Evolutionary conservation across 2,888 invertebrate genomes (phyloP).

Genomic region (Pyrochroa serraticornis): DNA sequence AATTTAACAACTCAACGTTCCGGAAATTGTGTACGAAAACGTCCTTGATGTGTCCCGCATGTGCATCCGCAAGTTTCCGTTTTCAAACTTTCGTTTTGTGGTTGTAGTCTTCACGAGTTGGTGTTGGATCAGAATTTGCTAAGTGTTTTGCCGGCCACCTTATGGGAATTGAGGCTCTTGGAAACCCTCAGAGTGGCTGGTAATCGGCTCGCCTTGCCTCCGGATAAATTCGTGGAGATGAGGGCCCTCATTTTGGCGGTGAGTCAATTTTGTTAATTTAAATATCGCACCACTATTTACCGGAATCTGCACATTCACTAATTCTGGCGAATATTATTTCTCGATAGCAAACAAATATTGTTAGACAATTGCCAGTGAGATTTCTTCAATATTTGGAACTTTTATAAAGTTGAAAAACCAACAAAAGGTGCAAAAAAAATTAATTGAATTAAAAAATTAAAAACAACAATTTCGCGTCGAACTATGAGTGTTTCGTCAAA

Average conservation of each 20-base stretch:
- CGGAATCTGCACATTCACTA: too few relatives aligned
- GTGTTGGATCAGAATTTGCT: conserved; percentile 76
- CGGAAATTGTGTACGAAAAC: conserved; percentile 35
- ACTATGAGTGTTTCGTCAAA: too few relatives aligned
- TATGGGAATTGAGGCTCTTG: conserved; percentile 66
- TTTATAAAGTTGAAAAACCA: too few relatives aligned
- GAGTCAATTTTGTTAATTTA: conserved; percentile 42
- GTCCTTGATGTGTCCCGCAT: conserved; percentile 55
- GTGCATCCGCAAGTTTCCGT: conserved; percentile 52
- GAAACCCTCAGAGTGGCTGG: conserved; percentile 65
- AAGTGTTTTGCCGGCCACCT: conserved; percentile 65
- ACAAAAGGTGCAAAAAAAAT: too few relatives aligned
- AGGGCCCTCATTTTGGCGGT: conserved; percentile 63
- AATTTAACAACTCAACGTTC: not conserved
- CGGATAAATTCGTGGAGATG: conserved; percentile 63
- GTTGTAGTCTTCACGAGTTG: conserved; percentile 72
- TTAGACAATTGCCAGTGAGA: too few relatives aligned
- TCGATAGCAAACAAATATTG: too few relatives aligned
- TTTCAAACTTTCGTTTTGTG: conserved; percentile 46
- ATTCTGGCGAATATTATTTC: too few relatives aligned
- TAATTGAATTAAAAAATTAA: not conserved
- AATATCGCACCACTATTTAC: not conserved
- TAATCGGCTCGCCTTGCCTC: conserved; percentile 61
- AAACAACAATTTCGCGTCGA: not conserved
- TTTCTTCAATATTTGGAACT: too few relatives aligned